Evolutionary conservation across 2,888 invertebrate genomes (phyloP), one percentile per base, ranked within the genome.

Genomic region (Athrips mouffetella): DNA sequence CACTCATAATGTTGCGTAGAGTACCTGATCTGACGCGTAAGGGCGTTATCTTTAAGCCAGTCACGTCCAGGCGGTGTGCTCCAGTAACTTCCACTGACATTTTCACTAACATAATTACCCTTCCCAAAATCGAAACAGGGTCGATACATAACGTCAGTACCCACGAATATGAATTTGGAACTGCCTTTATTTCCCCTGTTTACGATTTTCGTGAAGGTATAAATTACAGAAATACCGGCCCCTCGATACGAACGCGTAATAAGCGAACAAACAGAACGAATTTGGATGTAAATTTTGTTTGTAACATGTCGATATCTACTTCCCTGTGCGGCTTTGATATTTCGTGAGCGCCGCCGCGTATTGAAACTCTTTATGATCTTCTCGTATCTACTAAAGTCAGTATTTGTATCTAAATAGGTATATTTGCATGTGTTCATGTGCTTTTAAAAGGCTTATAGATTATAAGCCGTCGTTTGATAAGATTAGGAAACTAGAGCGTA

Each of bases 91-190:
- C 65, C 63, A 60, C 71, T 76, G 77, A 75, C 79, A 76, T 77
- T 78, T 72, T 66, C 70, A 68, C 73, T 76, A 81, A 82, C 76
- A 66, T 69, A 73, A 76, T 80, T 76, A 74, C 67, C 54, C 60
- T 66, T 67, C 68, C 67, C 67, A 70, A 76, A 73, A 66, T 67
- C 68, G 66, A 65, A 61, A 50, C 47, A 37, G 44, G 46, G 48
- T 27, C 51, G 45, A 45, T 48, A 51, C 30, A 48, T 44, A 7
- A 20, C n/a, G 37, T 2, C 15, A 18, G 20, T 15, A 33, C 13
- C 20, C 37, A 37, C 37, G 31, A 45, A 45, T 33, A 45, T 45
- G 30, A 40, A 49, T 45, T 45, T 45, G 41, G 37, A 40, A 30
- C 39, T 4, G 13, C 39, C 45, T 31, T 21, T 33, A 45, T 40